Evolutionary conservation across 2,888 invertebrate species (phyloP), one percentile per base, ranked within the genome.

Genomic region (Parnassius orleans): DNA sequence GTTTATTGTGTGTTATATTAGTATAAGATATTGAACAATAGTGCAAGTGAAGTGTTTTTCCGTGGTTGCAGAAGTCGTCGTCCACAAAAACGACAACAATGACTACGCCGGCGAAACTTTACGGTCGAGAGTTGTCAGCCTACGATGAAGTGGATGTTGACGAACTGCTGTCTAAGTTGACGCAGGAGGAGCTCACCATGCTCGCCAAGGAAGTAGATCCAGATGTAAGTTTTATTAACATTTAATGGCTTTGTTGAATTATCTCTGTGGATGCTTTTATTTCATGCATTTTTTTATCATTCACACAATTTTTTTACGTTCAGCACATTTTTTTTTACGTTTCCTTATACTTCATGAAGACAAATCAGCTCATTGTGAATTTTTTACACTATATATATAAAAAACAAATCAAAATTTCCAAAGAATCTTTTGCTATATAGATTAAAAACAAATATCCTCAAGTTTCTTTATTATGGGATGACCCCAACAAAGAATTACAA

Each of bases 181-280:
- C 98, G 65, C 95, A 97, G 57, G 99, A 98, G 84, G 99, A 99
- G 93, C 95, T 99, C 72, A 98, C 97, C 79, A 97, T 99, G 87
- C 93, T 99, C 78, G 98, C 99, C 78, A 98, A 98, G 93, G 99
- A 99, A 94, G 98, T 99, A 74, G 99, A 99, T 93, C 99, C 99
- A 70, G 99, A 99, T 93, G 99, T 99, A 92, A 97, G 97, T 60
- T 14, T 9, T 24, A 51, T 42, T 10, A 24, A 19, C 7, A 53
- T 19, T 19, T 42, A 52, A n/a, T 53, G 7, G 3, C 48, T 48
- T 14, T 12, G 11, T 11, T 12, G 7, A 12, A 12, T 2, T 48
- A 48, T 48, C 48, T 48, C 5, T 48, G 10, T 33, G 7, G 33
- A 33, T 33, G 33, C 33, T 33, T 33, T 33, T 33, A 33, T 33